Evolutionary conservation across 2,888 invertebrate species (phyloP), one percentile per base, ranked within the genome.

Genomic region (Cheilosia pagana): DNA sequence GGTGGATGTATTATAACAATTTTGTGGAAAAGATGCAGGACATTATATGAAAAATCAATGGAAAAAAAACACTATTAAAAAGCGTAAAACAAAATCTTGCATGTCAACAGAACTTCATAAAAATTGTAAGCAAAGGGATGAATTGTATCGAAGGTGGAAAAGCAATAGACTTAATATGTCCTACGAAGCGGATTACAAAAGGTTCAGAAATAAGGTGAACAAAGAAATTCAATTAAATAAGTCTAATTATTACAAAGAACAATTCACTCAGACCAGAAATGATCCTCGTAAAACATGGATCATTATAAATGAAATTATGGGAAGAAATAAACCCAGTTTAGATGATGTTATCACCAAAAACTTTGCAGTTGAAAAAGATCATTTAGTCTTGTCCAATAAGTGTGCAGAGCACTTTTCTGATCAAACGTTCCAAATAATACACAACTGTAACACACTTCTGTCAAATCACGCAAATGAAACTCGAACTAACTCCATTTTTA

Each of bases 301-400:
- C 31, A 16, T 57, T 16, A 57, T 57, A 35, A 57, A 57, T 19
- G 39, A 39, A 57, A 31, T 57, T 21, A 35, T 57, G 35, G 57
- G 55, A 55, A 55, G 55, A 31, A 28, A 31, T 16, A 55, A 55
- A 16, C 28, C 14, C n/a, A 55, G 31, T 19, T n/a, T 55, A 31
- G 55, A 55, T 31, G 55, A 55, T 31, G 31, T 16, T 8, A n/a
- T 55, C 31, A 16, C 19, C 12, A 57, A 31, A 16, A 57, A 57
- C 14, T 21, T 21, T 14, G 14, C 59, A 28, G n/a, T 14, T 7
- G 28, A 53, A n/a, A 53, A 25, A 28, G 6, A 16, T n/a, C 8
- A 23, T 28, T 53, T 28, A 25, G 12, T 23, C 8, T 21, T 48
- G 16, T 19, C 48, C 19, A 52, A 52, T 23, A 23, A 52, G 12